Conservation (phyloP, 2,113 vertebrate genomes). For the Otus sunia region DNA sequence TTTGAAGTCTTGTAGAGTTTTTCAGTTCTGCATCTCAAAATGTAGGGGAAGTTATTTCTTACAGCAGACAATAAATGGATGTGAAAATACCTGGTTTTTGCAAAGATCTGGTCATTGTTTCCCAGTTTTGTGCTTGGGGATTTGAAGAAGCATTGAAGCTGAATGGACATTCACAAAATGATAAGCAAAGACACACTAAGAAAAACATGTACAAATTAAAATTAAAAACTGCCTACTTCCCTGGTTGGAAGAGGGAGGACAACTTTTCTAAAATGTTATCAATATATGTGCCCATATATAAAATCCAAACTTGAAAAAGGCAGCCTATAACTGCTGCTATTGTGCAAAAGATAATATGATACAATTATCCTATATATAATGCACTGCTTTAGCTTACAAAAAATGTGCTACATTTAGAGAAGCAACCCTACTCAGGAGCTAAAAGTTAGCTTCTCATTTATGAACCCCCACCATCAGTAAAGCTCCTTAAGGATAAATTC, state of each 20-base stretch:
- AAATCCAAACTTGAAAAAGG: not conserved
- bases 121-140: not conserved
- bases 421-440: not conserved
- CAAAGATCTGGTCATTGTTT: not conserved
- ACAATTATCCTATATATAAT: not conserved
- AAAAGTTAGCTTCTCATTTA: not conserved
- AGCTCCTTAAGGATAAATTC: not conserved
- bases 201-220: not conserved
- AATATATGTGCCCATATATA: not conserved
- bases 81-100: not conserved
- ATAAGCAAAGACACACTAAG: not conserved
- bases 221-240: not conserved
- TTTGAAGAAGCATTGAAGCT: not conserved
- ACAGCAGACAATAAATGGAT: not conserved
- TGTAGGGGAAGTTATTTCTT: not conserved
- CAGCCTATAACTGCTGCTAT: not conserved
- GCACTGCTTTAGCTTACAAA: not conserved
- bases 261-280: not conserved
- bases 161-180: not conserved
- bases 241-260: not conserved
- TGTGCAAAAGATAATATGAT: not conserved
- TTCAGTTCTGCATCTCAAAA: not conserved
- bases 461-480: not conserved
- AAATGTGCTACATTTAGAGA: not conserved
- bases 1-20: not conserved